These are phyloP conservation scores for Hemaris fuciformis DNA, from an alignment of 2,888 invertebrate species.

Conservation along the genomic window DNA sequence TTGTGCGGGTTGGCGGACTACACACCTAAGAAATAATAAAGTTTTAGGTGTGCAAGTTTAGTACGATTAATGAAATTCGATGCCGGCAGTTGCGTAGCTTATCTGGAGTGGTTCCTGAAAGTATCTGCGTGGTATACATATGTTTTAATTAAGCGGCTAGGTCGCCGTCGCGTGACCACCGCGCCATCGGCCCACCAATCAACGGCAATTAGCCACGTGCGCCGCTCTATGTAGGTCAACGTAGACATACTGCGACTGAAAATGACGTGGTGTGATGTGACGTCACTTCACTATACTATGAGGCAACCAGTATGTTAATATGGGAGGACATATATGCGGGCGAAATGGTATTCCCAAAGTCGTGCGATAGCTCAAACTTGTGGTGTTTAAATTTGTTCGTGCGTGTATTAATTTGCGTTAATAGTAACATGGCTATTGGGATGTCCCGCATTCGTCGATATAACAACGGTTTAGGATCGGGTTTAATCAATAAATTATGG, in stretches of 20 bases:
- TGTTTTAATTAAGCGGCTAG: constrained; percentile 52
- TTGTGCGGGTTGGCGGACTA: no score
- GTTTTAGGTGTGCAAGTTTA: background rate
- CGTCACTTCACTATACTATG: background rate
- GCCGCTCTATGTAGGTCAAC: constrained; percentile 56
- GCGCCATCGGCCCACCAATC: constrained; percentile 45
- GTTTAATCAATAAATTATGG: no score
- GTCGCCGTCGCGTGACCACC: constrained; percentile 50
- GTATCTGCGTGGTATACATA: constrained; percentile 12
- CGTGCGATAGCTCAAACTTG: no score
- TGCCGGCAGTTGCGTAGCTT: background rate
- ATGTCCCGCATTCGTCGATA: background rate
- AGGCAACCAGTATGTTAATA: background rate
- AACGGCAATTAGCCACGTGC: constrained; percentile 61
- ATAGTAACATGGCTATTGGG: background rate
- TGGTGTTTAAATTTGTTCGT: background rate
- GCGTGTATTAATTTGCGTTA: background rate
- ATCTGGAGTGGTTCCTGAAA: constrained; percentile 1
- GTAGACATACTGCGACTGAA: constrained; percentile 46
- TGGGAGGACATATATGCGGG: background rate
- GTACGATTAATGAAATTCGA: background rate
- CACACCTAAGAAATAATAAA: no score
- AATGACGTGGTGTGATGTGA: constrained; percentile 13
- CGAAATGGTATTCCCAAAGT: background rate
- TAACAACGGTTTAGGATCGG: background rate